A percentile compares a stretch with the other conserved stretches of the same genome.
Evolutionary conservation across 2,888 invertebrate genomes (phyloP).

Genomic region (Norana najaformis): DNA sequence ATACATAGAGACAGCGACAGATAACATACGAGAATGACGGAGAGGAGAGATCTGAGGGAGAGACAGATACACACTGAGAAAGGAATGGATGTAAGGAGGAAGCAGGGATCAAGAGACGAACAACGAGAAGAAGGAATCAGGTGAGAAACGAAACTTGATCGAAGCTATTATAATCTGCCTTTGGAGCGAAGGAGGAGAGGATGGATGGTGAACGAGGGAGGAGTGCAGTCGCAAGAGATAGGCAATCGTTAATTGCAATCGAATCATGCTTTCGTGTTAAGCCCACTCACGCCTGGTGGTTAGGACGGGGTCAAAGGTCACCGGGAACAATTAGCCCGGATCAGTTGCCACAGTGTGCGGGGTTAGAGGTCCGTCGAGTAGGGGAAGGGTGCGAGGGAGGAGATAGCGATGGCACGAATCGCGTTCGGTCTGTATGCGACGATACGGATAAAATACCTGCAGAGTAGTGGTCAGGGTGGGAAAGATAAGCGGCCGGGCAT

Average conservation of each 20-base stretch:
- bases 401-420: neutral
- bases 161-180: neutral
- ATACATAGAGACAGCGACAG: too few relatives aligned
- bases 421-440: neutral
- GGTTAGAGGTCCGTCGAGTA: neutral
- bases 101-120: neutral
- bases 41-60: too few relatives aligned
- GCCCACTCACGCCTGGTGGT: neutral
- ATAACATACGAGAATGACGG: neutral
- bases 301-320: neutral
- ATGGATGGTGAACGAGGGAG: neutral
- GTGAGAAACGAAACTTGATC: neutral
- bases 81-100: neutral
- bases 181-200: neutral
- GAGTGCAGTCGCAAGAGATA: neutral
- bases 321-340: neutral
- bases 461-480: neutral
- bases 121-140: too few relatives aligned
- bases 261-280: conserved; percentile 10
- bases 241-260: conserved; percentile 13
- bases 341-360: neutral
- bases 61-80: too few relatives aligned
- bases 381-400: neutral
- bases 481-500: neutral
- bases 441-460: conserved; percentile 13